These are phyloP conservation scores for Danio kyathit DNA, from an alignment of 2,797 vertebrate genomes.

Conservation along the genomic window DNA sequence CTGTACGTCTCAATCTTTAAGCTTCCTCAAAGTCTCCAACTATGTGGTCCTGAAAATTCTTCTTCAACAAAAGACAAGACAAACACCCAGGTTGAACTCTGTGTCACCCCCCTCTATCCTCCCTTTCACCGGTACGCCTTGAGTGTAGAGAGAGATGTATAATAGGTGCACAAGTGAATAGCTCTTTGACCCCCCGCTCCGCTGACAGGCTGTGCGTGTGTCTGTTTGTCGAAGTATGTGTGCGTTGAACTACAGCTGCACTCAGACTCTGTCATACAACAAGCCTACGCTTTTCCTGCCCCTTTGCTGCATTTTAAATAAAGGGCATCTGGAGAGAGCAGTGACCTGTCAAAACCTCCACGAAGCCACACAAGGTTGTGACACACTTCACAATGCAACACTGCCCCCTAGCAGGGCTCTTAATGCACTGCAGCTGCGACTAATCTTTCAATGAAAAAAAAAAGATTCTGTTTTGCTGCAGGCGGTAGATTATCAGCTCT, in stretches of 20 bases:
- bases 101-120: constrained; percentile 27
- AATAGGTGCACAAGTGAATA: constrained; percentile 33
- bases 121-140: constrained; percentile 29
- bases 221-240: constrained; percentile 31
- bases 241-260: constrained; percentile 31
- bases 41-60: constrained; percentile 12
- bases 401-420: constrained; percentile 51
- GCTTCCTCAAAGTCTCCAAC: constrained; percentile 5
- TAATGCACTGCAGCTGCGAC: not conserved
- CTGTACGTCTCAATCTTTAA: constrained; percentile 18
- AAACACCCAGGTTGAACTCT: constrained; percentile 32
- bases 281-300: constrained; percentile 36
- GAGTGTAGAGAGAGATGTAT: constrained; percentile 41
- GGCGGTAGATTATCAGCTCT: constrained; percentile 41
- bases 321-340: constrained; percentile 47
- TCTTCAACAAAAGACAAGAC: constrained; percentile 37
- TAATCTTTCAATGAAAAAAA: constrained; percentile 23
- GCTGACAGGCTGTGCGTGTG: constrained; percentile 15
- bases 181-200: constrained; percentile 33
- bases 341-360: constrained; percentile 30
- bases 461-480: constrained; percentile 43
- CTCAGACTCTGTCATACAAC: constrained; percentile 44
- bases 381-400: constrained; percentile 48
- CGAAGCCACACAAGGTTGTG: constrained; percentile 23
- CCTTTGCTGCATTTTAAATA: constrained; percentile 55